These are phyloP conservation scores for Eupithecia exiguata DNA, from an alignment of 2,888 invertebrate species.

Conservation along the genomic window DNA sequence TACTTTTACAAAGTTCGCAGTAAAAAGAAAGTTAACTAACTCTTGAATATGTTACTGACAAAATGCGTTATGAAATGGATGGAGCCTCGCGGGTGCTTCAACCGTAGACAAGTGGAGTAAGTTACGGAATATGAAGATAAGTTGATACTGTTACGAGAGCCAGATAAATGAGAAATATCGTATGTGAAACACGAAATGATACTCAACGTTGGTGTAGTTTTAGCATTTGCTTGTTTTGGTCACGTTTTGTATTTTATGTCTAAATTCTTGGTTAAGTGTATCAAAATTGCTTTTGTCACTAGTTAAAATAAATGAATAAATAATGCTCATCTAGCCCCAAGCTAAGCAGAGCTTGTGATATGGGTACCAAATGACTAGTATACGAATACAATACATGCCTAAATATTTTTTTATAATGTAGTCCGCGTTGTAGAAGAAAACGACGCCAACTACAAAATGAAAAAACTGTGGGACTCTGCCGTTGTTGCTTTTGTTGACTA, in stretches of 20 bases:
- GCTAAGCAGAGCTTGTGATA: no score
- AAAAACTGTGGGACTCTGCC: no score
- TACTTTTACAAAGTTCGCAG: slow-evolving; percentile 45
- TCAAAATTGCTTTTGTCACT: neutral
- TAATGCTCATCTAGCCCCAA: no score
- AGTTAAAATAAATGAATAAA: no score
- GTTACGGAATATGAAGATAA: slow-evolving; percentile 31
- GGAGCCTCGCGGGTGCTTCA: slow-evolving; percentile 33
- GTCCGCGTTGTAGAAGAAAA: no score
- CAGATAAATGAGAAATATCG: slow-evolving; percentile 22
- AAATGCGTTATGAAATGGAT: slow-evolving; percentile 40
- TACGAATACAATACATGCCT: no score
- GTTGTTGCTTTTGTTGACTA: no score
- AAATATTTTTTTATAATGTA: no score
- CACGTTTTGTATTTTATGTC: neutral
- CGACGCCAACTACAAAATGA: no score
- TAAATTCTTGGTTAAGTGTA: neutral
- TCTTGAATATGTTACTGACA: slow-evolving; percentile 39
- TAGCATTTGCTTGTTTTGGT: neutral
- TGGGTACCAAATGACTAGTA: no score
- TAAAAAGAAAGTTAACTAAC: slow-evolving; percentile 46
- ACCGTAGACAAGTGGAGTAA: slow-evolving; percentile 34
- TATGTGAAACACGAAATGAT: slow-evolving; percentile 7
- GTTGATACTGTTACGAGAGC: slow-evolving; percentile 29
- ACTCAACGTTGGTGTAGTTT: slow-evolving; percentile 8